Evolutionary conservation across 2,888 invertebrate species (phyloP).

Genomic region (Drosophila paracracens): DNA sequence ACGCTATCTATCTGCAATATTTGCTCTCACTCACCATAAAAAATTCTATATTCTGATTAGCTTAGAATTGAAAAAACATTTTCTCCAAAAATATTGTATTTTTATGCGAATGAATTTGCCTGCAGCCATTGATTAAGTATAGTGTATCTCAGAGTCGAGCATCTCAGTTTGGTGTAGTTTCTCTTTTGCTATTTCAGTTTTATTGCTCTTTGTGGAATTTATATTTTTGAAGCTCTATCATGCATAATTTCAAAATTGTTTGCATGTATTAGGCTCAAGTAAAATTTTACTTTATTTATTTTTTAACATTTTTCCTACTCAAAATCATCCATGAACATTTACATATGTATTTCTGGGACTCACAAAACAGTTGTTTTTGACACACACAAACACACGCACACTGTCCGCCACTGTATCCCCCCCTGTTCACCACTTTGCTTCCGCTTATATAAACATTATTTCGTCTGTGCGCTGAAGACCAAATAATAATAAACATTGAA

Average conservation of each 20-base stretch:
- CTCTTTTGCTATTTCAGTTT: constrained; percentile 2
- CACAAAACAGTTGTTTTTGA: constrained; percentile 32
- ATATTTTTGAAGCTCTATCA: constrained; percentile 20
- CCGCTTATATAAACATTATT: constrained; percentile 21
- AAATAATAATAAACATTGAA: constrained; percentile 52
- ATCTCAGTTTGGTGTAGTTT: neutral
- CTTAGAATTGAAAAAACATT: neutral
- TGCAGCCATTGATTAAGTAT: neutral
- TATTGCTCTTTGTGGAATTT: constrained; percentile 1
- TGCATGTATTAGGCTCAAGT: constrained; percentile 7
- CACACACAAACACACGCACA: neutral
- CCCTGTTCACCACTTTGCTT: neutral
- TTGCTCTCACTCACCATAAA: neutral
- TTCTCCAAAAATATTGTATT: neutral
- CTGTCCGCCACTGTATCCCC: neutral
- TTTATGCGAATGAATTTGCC: neutral
- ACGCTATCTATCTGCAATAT: neutral
- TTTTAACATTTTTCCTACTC: constrained; percentile 6
- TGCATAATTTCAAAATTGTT: constrained; percentile 19
- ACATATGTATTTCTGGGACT: constrained; percentile 26
- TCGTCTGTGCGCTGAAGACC: constrained; percentile 10
- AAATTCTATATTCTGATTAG: neutral
- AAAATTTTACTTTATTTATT: constrained; percentile 17
- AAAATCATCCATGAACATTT: constrained; percentile 28
- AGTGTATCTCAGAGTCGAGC: neutral